phyloP scores from a whole-genome alignment of 2,113 vertebrate genomes.

The Poecilia latipinna region DNA sequence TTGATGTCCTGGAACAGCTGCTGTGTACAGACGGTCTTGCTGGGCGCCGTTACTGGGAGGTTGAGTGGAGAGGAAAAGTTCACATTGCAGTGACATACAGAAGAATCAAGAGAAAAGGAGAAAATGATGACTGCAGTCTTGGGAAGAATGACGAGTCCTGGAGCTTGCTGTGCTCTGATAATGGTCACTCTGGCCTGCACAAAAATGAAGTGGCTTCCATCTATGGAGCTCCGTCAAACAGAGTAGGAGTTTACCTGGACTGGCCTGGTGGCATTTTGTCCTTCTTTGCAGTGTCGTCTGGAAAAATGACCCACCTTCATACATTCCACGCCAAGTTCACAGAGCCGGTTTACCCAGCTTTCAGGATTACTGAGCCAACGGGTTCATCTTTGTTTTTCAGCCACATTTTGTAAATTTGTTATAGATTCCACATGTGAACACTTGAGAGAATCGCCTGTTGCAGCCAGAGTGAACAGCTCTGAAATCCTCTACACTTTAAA shows the following conservation, averaged over 20 bases:
- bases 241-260: conserved; percentile 49
- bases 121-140: conserved; percentile 8
- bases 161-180: conserved; percentile 26
- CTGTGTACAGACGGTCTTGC: conserved; percentile 27
- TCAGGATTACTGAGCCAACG: conserved; percentile 8
- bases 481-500: no score
- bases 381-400: conserved; percentile 39
- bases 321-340: conserved; percentile 42
- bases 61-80: conserved; percentile 1
- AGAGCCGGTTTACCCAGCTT: conserved; percentile 42
- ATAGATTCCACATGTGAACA: no score
- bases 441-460: no score
- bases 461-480: no score
- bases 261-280: conserved; percentile 30
- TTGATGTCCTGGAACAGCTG: conserved; percentile 53
- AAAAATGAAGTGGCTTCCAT: neutral
- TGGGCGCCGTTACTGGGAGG: conserved; percentile 55
- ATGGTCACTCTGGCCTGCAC: neutral
- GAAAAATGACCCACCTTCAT: conserved; percentile 8
- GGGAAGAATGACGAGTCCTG: conserved; percentile 43
- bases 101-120: conserved; percentile 9
- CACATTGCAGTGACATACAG: conserved; percentile 29
- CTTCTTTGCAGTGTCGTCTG: conserved; percentile 14
- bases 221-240: fast-evolving
- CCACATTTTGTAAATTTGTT: neutral